Percentiles rank a stretch among this genome's conserved stretches.
Evolutionary conservation across 2,113 vertebrate species (phyloP).

Genomic region (Tichodroma muraria): DNA sequence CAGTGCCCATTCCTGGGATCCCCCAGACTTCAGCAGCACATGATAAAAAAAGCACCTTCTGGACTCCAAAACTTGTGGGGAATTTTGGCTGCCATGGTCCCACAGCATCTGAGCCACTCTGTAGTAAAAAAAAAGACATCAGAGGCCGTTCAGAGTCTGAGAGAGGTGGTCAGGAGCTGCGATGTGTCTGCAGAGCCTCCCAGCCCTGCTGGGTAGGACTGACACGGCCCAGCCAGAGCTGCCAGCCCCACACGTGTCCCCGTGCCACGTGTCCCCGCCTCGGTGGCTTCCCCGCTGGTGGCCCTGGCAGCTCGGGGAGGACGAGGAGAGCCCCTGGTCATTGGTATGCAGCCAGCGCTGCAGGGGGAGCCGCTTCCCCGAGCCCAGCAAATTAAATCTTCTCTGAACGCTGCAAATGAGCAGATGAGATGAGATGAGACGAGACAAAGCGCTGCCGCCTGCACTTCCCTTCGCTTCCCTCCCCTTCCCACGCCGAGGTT

Average conservation of each 20-base stretch:
- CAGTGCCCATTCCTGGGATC: rapidly evolving
- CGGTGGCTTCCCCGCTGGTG: neutral
- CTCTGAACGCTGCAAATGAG: conserved; percentile 24
- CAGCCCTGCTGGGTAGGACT: rapidly evolving
- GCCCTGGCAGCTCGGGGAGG: neutral
- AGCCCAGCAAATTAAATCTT: conserved; percentile 52
- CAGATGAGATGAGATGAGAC: conserved; percentile 8
- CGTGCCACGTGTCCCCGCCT: neutral
- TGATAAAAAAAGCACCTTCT: rapidly evolving
- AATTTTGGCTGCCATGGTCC: neutral
- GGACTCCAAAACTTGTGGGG: neutral
- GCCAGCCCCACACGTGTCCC: rapidly evolving
- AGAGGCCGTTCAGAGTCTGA: neutral
- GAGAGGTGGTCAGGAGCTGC: rapidly evolving
- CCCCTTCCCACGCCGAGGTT: neutral
- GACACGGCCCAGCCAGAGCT: rapidly evolving
- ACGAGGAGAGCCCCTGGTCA: neutral
- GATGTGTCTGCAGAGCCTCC: neutral
- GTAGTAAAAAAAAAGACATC: neutral
- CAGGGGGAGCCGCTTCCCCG: neutral
- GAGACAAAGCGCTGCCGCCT: neutral
- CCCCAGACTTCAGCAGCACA: neutral
- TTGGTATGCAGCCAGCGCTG: neutral
- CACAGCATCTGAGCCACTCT: neutral
- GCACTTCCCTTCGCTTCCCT: neutral